Conservation (phyloP, 2,797 vertebrate species). For the Anisognathus igniventris region DNA sequence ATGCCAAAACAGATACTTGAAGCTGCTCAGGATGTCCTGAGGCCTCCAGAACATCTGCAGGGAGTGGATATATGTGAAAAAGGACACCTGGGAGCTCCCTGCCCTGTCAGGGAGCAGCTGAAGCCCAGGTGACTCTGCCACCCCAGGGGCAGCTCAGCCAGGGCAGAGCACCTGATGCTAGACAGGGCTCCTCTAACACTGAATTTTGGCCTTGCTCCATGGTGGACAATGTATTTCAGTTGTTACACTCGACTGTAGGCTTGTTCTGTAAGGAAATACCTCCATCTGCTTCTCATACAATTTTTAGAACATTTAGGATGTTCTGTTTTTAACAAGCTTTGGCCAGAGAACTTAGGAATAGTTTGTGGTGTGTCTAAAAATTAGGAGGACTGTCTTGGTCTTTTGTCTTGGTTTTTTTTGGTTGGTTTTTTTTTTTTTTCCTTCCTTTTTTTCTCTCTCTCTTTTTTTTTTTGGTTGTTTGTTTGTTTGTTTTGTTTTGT, state of each 20-base stretch:
- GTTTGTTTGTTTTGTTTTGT: no score
- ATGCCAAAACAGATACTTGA: neutral
- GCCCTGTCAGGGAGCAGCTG: neutral
- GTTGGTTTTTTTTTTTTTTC: no score
- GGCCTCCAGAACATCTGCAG: neutral
- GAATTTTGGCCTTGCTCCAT: neutral
- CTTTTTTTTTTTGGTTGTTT: no score
- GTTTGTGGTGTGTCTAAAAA: neutral
- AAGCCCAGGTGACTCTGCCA: neutral
- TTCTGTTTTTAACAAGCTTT: slow-evolving; percentile 20
- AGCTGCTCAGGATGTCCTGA: neutral
- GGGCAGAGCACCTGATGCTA: neutral
- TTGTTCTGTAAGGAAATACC: neutral
- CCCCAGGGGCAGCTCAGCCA: neutral
- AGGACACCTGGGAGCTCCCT: accelerated
- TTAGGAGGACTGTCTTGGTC: neutral
- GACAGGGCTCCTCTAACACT: neutral
- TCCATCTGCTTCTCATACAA: slow-evolving; percentile 6
- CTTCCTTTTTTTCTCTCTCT: accelerated
- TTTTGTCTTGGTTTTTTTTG: neutral
- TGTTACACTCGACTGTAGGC: neutral
- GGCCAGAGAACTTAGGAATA: slow-evolving; percentile 1
- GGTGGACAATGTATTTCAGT: neutral
- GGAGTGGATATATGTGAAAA: neutral
- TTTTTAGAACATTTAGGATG: neutral